phyloP scores from a whole-genome alignment of 2,113 vertebrate species.

The Psophia crepitans region DNA sequence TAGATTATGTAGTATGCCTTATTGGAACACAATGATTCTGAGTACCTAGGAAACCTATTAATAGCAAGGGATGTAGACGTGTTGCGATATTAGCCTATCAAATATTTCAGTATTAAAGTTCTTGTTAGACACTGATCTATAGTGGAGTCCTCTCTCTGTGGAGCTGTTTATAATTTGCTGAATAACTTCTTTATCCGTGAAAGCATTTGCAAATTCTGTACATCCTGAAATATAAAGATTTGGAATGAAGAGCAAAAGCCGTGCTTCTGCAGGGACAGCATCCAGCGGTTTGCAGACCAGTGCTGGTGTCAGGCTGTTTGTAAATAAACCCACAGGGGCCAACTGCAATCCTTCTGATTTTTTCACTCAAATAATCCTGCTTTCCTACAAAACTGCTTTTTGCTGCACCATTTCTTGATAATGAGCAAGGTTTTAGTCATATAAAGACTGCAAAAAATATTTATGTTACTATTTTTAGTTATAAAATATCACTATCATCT shows the following conservation, averaged over 20 bases:
- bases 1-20: neutral
- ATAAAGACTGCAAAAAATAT: neutral
- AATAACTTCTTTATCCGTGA: neutral
- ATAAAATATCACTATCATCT: neutral
- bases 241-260: neutral
- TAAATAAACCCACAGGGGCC: neutral
- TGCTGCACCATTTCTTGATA: neutral
- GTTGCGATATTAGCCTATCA: neutral
- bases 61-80: neutral
- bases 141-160: neutral
- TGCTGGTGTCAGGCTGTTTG: neutral
- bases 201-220: neutral
- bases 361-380: neutral
- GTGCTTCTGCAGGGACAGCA: neutral
- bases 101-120: neutral
- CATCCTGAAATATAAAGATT: neutral
- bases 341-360: accelerated
- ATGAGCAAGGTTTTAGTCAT: neutral
- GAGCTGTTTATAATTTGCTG: neutral
- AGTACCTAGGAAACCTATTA: neutral
- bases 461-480: neutral
- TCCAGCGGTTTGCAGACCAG: neutral
- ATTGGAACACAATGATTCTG: neutral
- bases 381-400: neutral
- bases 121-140: neutral